Evolutionary conservation across 2,113 vertebrate genomes (phyloP).

Genomic region (Indicator maculatus): DNA sequence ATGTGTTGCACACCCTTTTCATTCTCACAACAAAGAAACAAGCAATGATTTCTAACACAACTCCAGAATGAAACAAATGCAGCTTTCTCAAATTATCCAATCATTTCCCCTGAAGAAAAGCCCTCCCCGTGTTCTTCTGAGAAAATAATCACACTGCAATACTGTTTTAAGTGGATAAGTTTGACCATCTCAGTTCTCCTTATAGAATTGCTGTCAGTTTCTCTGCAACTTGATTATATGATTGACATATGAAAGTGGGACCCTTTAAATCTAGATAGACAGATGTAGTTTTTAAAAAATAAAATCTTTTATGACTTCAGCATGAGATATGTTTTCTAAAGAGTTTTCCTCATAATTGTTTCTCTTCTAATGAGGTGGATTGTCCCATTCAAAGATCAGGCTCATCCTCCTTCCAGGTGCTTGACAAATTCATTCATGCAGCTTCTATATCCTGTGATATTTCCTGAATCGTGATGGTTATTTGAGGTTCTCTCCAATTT

Average conservation of each 20-base stretch:
- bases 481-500: slow-evolving; percentile 12
- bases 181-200: background rate
- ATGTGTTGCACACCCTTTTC: background rate
- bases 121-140: background rate
- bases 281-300: no score
- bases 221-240: background rate
- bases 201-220: background rate
- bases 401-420: background rate
- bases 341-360: background rate
- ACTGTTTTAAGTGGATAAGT: background rate
- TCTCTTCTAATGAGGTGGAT: background rate
- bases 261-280: background rate
- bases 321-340: background rate
- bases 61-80: background rate
- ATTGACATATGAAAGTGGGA: background rate
- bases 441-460: slow-evolving; percentile 45
- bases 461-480: slow-evolving; percentile 19
- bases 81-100: background rate
- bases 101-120: background rate
- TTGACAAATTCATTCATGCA: background rate
- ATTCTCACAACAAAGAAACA: background rate
- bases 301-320: background rate
- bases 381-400: background rate
- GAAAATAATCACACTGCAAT: background rate
- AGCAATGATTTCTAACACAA: background rate